These are phyloP conservation scores for Cylindroiulus punctatus DNA, from an alignment of 2,888 invertebrate species.

Conservation along the genomic window DNA sequence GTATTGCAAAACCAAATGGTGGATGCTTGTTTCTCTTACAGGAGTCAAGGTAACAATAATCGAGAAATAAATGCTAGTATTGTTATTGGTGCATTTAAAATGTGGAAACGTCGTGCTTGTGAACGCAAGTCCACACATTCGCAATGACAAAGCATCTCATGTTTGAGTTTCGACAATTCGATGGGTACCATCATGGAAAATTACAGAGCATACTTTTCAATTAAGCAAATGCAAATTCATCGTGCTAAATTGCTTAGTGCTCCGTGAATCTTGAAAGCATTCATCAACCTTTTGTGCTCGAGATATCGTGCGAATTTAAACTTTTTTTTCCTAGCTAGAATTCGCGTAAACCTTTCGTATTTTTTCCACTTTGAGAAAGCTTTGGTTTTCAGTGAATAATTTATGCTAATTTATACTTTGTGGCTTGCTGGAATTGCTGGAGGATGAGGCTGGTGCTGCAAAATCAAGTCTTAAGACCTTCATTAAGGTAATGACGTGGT, in stretches of 20 bases:
- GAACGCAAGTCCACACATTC: too few relatives aligned
- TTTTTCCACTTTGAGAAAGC: not conserved
- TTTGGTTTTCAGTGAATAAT: not conserved
- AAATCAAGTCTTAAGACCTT: not conserved
- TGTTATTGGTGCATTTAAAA: too few relatives aligned
- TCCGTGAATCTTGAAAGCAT: not conserved
- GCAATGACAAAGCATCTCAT: too few relatives aligned
- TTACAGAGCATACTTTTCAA: too few relatives aligned
- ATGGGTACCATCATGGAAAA: too few relatives aligned
- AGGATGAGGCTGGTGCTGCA: not conserved
- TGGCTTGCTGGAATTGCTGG: not conserved
- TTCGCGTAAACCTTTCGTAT: not conserved
- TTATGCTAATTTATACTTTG: not conserved
- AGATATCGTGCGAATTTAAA: not conserved
- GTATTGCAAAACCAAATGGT: too few relatives aligned
- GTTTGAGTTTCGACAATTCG: too few relatives aligned
- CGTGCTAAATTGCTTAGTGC: not conserved
- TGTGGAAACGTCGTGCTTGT: too few relatives aligned
- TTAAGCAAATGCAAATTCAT: too few relatives aligned
- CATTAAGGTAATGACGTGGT: not conserved
- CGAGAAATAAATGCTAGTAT: too few relatives aligned
- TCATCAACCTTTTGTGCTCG: not conserved
- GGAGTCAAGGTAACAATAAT: too few relatives aligned
- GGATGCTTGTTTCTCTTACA: too few relatives aligned
- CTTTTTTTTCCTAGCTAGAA: not conserved